Evolutionary conservation across 2,797 vertebrate genomes (phyloP), one percentile per base, ranked within the genome.

Genomic region (Anguilla megastoma): DNA sequence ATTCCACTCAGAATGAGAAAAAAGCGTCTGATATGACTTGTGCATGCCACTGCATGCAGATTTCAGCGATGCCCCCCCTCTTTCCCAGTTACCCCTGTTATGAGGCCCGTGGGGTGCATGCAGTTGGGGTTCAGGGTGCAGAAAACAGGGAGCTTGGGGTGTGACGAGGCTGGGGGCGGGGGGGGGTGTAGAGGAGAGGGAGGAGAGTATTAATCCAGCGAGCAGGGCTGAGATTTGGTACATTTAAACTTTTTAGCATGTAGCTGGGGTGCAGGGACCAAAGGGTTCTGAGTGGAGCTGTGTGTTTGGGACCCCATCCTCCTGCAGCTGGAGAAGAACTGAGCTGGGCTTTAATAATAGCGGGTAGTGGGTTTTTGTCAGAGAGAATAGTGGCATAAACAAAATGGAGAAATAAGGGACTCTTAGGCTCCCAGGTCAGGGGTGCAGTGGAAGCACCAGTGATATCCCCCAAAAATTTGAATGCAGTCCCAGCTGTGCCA

Each of bases 1-100:
- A 84, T 92, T 90, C 94, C 95, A 95, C 93, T 87, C 88, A 91
- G 95, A 95, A 93, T 94, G 95, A 89, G 88, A 91, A 90, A 92
- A 94, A 94, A 92, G 89, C 90, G 86, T 90, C 54, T 54, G 60
- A 88, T 76, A 79, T 92, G 90, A 91, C 82, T 30, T 84, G 86
- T 92, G 96, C 96, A 96, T 96, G 96, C 87, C 4, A 79, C 63
- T 93, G 95, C 95, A 96, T 95, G 95, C 86, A 88, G 86, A 88
- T 92, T 16, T 71, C 79, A 79, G 79, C 66, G 24, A 84, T 45
- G 14, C 74, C 33, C 36, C 8, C 27, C 84, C 71, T 41, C 36
- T 27, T 71, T 71, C 69, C 86, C 30, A 21, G 54, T 33, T 63
- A 33, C 71, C 27, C 71, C 86, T 58, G 30, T 45, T 41, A 30